Evolutionary conservation across 1,140 invertebrate genomes (phyloP).

Genomic region (Atopsyche davidsoni): DNA sequence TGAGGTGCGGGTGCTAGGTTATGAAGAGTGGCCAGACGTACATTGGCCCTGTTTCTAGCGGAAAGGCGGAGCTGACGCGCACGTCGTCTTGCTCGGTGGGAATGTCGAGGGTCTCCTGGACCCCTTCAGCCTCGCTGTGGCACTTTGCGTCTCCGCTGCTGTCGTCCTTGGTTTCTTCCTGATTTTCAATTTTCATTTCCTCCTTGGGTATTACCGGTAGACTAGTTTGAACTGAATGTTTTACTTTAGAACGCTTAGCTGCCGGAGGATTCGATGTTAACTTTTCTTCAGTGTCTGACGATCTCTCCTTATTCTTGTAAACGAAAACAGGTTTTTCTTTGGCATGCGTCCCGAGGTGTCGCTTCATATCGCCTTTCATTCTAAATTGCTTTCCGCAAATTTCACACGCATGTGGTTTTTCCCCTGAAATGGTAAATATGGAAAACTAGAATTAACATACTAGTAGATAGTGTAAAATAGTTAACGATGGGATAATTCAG

Average conservation of each 20-base stretch:
- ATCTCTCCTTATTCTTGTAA: conserved; percentile 16
- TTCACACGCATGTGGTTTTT: conserved; percentile 71
- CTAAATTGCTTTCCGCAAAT: conserved; percentile 79
- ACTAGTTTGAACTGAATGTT: conserved; percentile 3
- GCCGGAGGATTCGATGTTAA: not conserved
- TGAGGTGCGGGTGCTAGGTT: too few relatives aligned
- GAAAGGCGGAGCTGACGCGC: conserved; percentile 20
- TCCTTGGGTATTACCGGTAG: conserved; percentile 9
- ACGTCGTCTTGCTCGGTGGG: conserved; percentile 12
- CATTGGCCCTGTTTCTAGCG: conserved; percentile 18
- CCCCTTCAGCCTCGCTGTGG: conserved; percentile 12
- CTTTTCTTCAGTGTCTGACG: conserved; percentile 11
- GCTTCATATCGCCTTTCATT: conserved; percentile 79
- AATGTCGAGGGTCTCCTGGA: too few relatives aligned
- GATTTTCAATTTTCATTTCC: conserved; percentile 25
- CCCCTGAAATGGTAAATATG: conserved; percentile 48
- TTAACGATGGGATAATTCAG: too few relatives aligned
- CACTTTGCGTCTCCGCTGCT: conserved; percentile 17
- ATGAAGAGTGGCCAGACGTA: conserved; percentile 24
- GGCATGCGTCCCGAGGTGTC: conserved; percentile 76
- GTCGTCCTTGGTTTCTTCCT: conserved; percentile 20
- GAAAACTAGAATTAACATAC: conserved; percentile 18
- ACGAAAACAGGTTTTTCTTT: conserved; percentile 24
- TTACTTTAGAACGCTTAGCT: conserved; percentile 6
- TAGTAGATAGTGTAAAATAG: too few relatives aligned